These are phyloP conservation scores for Neelides sp. DNA, from an alignment of 1,140 invertebrate genomes.

Conservation along the genomic window DNA sequence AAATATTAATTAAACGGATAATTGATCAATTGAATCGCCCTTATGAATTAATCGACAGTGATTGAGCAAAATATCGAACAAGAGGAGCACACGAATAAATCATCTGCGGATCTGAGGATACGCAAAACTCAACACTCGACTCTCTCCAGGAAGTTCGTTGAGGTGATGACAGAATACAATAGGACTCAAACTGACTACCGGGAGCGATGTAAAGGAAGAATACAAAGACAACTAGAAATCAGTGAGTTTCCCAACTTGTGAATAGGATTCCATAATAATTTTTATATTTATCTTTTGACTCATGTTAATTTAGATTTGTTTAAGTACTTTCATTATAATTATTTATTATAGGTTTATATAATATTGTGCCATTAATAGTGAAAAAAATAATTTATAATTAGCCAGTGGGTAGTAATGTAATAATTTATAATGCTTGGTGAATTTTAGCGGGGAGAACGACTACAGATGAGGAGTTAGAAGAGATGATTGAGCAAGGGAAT, in stretches of 20 bases:
- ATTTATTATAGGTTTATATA: no score
- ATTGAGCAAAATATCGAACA: conserved; percentile 99
- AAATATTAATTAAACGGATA: conserved; percentile 1
- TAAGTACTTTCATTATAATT: no score
- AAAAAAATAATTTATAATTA: no score
- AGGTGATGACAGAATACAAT: conserved; percentile 99
- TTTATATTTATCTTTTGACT: no score
- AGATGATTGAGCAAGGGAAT: conserved; percentile 96
- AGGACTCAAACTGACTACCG: conserved; percentile 97
- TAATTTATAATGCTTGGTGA: no score
- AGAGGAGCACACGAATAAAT: conserved; percentile 95
- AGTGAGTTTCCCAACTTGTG: conserved; percentile 50
- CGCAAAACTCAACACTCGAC: conserved; percentile 98
- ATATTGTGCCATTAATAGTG: no score
- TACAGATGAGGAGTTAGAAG: conserved; percentile 93
- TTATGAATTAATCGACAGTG: conserved; percentile 44
- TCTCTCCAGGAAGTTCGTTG: conserved; percentile 92
- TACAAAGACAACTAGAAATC: conserved; percentile 97
- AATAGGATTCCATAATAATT: neutral
- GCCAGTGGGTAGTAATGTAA: no score
- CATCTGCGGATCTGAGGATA: conserved; percentile 95
- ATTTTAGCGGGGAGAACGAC: conserved; percentile 72
- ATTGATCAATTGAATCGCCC: neutral
- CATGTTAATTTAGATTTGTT: no score
- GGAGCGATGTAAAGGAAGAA: conserved; percentile 95